Base-by-base conservation (phyloP, 2,888 invertebrate species). In the Amorpha juglandis region DNA sequence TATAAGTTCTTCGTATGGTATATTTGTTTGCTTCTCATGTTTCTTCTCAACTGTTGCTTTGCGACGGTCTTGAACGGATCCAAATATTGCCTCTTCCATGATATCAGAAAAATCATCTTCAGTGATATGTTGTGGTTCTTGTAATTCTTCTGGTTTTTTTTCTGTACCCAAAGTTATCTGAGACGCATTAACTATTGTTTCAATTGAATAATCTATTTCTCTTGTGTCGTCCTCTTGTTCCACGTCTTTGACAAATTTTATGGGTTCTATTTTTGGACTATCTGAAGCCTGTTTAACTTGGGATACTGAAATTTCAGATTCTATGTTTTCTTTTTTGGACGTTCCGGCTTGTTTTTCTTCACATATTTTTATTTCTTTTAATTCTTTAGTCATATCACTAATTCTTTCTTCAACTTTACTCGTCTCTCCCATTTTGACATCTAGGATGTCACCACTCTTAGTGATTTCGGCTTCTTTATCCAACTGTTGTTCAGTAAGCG, bases 21-120 rank as follows among this genome's bases (percentile, higher is more conserved):
- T 82, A 66, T 74, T 73, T 0, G 70, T 63, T 65, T 62, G 50
- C 68, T 73, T 77, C 21, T 77, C 70, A 12, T 68, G 62, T 70
- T 70, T 81, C 45, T 75, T 79, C 16, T 75, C 72, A 48, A 65
- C 55, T 45, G 66, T 21, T 53, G 67, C 66, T 75, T 77, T 84
- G 67, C 85, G 94, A 53, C 95, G 87, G 74, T 94, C 90, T 88
- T 95, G 94, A 12, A 95, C 94, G 11, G 95, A 95, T 53, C 95
- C 95, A 79, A 95, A 95, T 71, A 95, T 94, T 2, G 91, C 94
- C 84, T 94, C 92, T 83, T 95, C 95, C 14, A 91, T 67, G 63
- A 85, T 72, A 33, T 82, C 78, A 12, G 81, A 77, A 33, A 82
- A 75, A 62, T 81, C 77, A 63, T 74, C 76, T 76, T 83, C 51